Evolutionary conservation across 2,797 vertebrate genomes (phyloP).

Genomic region (Nasua narica): DNA sequence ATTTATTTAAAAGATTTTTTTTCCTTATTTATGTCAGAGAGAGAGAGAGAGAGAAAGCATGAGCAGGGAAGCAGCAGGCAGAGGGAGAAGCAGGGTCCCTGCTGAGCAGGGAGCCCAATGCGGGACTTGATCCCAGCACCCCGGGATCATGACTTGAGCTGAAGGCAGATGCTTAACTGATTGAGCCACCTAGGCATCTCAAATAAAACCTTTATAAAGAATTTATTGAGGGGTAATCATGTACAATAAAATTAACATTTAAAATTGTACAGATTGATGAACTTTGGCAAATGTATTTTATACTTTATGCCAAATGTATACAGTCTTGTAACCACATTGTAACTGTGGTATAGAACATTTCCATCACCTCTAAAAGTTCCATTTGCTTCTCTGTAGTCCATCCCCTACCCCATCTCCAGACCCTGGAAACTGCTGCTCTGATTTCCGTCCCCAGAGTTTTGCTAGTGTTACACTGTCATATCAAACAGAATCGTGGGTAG

Average conservation of each 20-base stretch:
- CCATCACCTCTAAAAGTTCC: neutral
- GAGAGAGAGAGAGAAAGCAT: neutral
- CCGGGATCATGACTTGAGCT: neutral
- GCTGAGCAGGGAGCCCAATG: neutral
- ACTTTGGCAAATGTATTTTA: neutral
- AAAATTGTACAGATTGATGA: neutral
- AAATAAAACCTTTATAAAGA: neutral
- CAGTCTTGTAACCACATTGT: neutral
- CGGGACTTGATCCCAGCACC: neutral
- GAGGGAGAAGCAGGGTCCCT: neutral
- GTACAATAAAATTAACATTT: neutral
- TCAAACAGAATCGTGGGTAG: neutral
- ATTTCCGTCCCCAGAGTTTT: neutral
- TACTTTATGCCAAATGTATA: neutral
- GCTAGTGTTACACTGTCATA: neutral
- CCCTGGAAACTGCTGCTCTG: neutral
- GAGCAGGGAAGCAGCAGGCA: neutral
- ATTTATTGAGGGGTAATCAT: neutral
- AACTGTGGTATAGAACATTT: neutral
- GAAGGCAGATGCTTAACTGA: neutral
- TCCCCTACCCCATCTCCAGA: neutral
- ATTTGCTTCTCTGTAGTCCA: neutral
- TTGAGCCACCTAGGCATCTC: neutral
- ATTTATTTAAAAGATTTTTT: neutral
- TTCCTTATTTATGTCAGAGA: neutral